Evolutionary conservation across 2,888 invertebrate genomes (phyloP).

Genomic region (Drosophila pegasa): DNA sequence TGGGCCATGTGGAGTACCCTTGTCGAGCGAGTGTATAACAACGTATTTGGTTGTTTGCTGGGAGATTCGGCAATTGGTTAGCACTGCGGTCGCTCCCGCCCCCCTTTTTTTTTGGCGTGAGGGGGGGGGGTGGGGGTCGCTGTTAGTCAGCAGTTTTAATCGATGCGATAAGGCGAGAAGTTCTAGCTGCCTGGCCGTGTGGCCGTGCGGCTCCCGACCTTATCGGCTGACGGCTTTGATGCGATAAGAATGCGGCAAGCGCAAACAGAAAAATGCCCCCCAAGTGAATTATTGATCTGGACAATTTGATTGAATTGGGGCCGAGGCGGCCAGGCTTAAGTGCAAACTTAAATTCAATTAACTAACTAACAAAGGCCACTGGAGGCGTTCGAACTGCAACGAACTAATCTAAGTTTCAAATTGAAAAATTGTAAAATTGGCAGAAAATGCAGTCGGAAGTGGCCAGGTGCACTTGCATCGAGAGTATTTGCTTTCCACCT

Average conservation of each 20-base stretch:
- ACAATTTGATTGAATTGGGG: conserved; percentile 29
- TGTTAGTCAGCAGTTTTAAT: conserved; percentile 14
- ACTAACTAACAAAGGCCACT: background rate
- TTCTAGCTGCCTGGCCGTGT: background rate
- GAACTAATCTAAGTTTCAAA: conserved; percentile 5
- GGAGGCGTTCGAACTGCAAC: background rate
- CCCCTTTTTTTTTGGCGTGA: background rate
- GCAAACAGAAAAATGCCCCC: conserved; percentile 30
- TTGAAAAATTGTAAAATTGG: background rate
- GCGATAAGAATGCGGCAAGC: conserved; percentile 30
- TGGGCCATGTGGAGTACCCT: background rate
- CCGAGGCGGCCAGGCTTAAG: conserved; percentile 1
- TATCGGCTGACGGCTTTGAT: conserved; percentile 21
- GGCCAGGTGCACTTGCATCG: background rate
- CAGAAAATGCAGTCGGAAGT: background rate
- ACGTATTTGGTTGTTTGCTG: background rate
- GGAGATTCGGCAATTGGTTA: conserved; percentile 15
- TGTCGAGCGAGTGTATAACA: background rate
- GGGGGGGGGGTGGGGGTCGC: no score
- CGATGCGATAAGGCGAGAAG: conserved; percentile 15
- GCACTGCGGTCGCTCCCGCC: background rate
- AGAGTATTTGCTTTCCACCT: conserved; percentile 9
- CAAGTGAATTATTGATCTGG: conserved; percentile 39
- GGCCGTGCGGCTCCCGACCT: background rate
- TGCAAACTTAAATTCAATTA: conserved; percentile 2